Evolutionary conservation across 2,113 vertebrate species (phyloP).

Genomic region (Clarias magur): DNA sequence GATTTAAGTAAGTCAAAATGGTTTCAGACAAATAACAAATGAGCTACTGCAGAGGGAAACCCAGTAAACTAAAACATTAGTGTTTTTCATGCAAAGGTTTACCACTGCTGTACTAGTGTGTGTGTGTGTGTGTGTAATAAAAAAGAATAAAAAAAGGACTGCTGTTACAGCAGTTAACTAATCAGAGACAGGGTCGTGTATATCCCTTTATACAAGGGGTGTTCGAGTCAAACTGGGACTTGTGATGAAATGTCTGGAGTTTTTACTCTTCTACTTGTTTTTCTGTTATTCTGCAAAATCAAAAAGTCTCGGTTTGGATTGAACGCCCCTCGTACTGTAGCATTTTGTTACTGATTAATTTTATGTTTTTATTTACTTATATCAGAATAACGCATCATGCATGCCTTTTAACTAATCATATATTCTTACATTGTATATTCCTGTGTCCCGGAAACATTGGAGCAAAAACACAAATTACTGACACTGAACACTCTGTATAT

Average conservation of each 20-base stretch:
- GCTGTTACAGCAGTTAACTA: not conserved
- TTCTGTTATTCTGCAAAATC: no score
- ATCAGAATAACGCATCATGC: not conserved
- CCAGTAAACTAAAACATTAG: not conserved
- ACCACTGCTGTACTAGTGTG: not conserved
- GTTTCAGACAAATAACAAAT: not conserved
- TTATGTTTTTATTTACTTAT: not conserved
- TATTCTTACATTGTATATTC: not conserved
- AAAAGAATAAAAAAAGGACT: no score
- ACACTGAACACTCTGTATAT: not conserved
- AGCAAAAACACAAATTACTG: not conserved
- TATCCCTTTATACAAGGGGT: no score
- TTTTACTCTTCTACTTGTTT: no score
- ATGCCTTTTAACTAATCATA: not conserved
- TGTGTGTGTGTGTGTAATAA: no score
- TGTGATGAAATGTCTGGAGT: no score
- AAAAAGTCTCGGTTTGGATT: no score
- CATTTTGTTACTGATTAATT: not conserved
- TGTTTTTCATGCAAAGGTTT: not conserved
- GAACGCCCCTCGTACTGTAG: not conserved
- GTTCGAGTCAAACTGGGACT: no score
- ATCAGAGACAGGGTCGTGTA: not conserved
- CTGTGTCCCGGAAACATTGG: not conserved
- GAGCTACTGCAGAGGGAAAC: not conserved
- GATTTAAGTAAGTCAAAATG: slow-evolving; percentile 86